Conservation (phyloP, 1,140 invertebrate genomes). For the Cryptotermes secundus region DNA sequence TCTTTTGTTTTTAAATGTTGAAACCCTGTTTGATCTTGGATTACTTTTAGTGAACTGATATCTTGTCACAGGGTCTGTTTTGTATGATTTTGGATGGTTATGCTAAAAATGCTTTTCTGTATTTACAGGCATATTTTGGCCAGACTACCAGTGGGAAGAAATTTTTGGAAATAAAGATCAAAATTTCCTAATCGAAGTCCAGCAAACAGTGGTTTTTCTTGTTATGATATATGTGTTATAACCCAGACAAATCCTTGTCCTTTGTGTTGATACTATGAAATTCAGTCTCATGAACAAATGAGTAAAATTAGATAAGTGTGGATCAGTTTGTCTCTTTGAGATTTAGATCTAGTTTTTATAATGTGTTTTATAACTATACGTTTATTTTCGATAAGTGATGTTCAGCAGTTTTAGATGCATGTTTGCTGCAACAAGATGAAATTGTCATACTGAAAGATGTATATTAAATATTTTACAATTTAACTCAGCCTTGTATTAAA, state of each 20-base stretch:
- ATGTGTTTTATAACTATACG: background rate
- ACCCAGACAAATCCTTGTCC: background rate
- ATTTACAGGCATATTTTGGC: constrained; percentile 54
- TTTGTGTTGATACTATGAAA: background rate
- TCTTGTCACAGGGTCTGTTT: constrained; percentile 35
- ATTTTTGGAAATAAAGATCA: constrained; percentile 57
- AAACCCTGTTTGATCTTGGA: constrained; percentile 36
- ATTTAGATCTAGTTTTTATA: background rate
- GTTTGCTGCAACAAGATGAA: too few relatives aligned
- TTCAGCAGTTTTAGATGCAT: background rate
- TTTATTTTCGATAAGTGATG: background rate
- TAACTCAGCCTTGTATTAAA: too few relatives aligned
- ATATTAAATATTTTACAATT: background rate
- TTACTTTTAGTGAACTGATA: constrained; percentile 26
- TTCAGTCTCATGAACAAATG: background rate
- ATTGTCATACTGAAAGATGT: background rate
- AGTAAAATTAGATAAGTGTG: background rate
- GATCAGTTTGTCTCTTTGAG: background rate
- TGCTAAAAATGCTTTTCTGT: constrained; percentile 45
- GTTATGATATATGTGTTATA: background rate
- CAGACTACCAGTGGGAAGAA: constrained; percentile 48
- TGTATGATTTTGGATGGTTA: constrained; percentile 37
- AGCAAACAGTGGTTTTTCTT: constrained; percentile 41
- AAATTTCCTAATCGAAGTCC: constrained; percentile 47
- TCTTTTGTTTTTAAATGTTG: constrained; percentile 39